phyloP scores from a whole-genome alignment of 2,888 invertebrate species.

The Dioctria linearis region DNA sequence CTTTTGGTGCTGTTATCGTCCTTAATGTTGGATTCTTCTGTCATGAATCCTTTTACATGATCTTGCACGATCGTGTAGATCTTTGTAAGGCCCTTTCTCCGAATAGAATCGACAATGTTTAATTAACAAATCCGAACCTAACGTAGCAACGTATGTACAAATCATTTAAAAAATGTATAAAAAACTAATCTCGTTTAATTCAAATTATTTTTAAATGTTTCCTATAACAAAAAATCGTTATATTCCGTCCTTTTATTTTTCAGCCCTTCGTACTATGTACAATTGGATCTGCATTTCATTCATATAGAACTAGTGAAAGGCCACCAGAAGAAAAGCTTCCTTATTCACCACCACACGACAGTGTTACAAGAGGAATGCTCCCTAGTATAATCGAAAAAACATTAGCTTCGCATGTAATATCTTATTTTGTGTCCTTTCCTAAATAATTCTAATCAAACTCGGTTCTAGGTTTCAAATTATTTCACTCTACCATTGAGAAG shows the following conservation, averaged over 20 bases:
- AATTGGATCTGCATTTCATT: constrained; percentile 68
- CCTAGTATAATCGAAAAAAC: constrained; percentile 70
- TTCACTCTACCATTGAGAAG: constrained; percentile 71
- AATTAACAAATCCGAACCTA: too few species aligned
- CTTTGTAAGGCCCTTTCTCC: too few species aligned
- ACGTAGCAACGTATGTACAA: too few species aligned
- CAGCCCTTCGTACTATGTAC: constrained; percentile 71
- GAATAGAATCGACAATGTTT: too few species aligned
- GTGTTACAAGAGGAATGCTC: constrained; percentile 66
- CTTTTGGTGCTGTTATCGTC: too few species aligned
- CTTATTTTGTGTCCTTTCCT: constrained; percentile 11
- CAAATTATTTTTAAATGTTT: neutral
- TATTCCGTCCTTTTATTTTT: constrained; percentile 39
- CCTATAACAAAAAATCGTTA: too few species aligned
- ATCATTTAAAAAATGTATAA: constrained; percentile 18
- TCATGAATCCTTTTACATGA: too few species aligned
- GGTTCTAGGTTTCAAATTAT: constrained; percentile 70
- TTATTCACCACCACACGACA: constrained; percentile 66
- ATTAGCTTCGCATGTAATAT: constrained; percentile 68
- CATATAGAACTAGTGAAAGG: constrained; percentile 60
- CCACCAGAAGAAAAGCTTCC: constrained; percentile 60
- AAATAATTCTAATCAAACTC: neutral
- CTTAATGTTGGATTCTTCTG: too few species aligned
- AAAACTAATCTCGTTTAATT: constrained; percentile 14
- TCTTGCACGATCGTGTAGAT: too few species aligned